phyloP scores from a whole-genome alignment of 2,113 vertebrate species.

The Ceuthmochares aereus region DNA sequence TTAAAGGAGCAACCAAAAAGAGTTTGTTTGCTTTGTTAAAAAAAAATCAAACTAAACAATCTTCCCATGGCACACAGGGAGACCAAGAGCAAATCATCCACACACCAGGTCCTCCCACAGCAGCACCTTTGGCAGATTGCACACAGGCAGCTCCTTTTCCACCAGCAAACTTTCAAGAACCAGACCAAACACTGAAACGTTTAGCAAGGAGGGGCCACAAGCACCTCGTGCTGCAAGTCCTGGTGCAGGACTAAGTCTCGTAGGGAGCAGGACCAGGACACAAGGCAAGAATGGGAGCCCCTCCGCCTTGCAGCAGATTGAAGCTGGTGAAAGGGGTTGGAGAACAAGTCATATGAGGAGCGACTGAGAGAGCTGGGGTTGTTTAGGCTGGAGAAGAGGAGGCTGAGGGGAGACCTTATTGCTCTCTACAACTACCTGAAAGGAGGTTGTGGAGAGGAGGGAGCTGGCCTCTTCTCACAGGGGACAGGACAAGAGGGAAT shows the following conservation, averaged over 20 bases:
- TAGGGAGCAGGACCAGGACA: not conserved
- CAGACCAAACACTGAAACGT: not conserved
- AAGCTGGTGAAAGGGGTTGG: too few relatives aligned
- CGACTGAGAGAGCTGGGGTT: too few relatives aligned
- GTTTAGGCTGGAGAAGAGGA: too few relatives aligned
- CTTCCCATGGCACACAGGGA: not conserved
- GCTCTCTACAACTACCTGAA: too few relatives aligned
- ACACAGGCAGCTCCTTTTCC: not conserved
- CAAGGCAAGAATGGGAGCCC: not conserved
- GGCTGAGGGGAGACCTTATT: too few relatives aligned
- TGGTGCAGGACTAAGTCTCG: not conserved
- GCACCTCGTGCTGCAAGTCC: not conserved
- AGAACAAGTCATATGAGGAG: too few relatives aligned
- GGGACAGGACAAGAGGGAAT: too few relatives aligned
- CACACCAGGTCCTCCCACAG: not conserved
- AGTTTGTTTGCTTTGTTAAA: not conserved
- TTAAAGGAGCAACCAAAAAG: not conserved
- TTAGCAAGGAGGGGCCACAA: not conserved
- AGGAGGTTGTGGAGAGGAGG: too few relatives aligned
- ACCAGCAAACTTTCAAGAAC: not conserved
- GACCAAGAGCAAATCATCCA: not conserved
- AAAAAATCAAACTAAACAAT: too few relatives aligned
- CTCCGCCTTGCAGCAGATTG: rapidly evolving
- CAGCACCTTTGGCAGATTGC: not conserved
- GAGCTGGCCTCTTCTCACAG: too few relatives aligned